These are phyloP conservation scores for Xiphophorus maculatus DNA, from an alignment of 2,113 vertebrate genomes.

Conservation along the genomic window DNA sequence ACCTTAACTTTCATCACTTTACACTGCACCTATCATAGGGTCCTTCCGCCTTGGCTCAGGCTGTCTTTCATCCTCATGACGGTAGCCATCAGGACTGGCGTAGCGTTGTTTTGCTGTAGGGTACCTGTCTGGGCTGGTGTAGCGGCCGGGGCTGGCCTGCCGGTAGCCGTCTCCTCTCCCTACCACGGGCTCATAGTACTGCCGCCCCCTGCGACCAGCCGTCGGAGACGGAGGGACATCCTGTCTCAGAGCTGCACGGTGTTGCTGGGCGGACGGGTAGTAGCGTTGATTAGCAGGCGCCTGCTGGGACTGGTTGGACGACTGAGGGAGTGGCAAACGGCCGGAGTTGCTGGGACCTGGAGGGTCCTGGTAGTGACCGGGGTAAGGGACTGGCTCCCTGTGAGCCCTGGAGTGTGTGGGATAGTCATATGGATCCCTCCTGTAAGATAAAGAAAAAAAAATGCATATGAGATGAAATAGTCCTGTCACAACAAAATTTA, in stretches of 20 bases:
- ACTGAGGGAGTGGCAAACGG: constrained; percentile 54
- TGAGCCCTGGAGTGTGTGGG: constrained; percentile 53
- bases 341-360: constrained; percentile 3
- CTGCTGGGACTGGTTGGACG: constrained; percentile 60
- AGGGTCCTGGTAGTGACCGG: constrained; percentile 35
- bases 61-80: constrained; percentile 69
- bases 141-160: constrained; percentile 74
- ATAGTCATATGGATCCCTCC: constrained; percentile 72
- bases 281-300: constrained; percentile 71
- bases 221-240: constrained; percentile 85
- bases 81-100: constrained; percentile 46
- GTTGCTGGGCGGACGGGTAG: constrained; percentile 60
- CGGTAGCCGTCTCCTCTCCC: constrained; percentile 65
- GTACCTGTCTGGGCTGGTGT: constrained; percentile 44
- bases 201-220: constrained; percentile 60
- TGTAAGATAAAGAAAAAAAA: constrained; percentile 44
- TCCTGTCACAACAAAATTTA: too few relatives aligned
- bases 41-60: constrained; percentile 88
- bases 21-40: constrained; percentile 89
- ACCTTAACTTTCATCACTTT: constrained; percentile 26
- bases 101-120: constrained; percentile 15
- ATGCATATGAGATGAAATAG: too few relatives aligned
- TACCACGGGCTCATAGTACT: constrained; percentile 64
- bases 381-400: constrained; percentile 47
- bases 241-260: constrained; percentile 83